A percentile compares a stretch with the other conserved stretches of the same genome.
Evolutionary conservation across 1,140 invertebrate species (phyloP).

Genomic region (Drosophila prosaltans): DNA sequence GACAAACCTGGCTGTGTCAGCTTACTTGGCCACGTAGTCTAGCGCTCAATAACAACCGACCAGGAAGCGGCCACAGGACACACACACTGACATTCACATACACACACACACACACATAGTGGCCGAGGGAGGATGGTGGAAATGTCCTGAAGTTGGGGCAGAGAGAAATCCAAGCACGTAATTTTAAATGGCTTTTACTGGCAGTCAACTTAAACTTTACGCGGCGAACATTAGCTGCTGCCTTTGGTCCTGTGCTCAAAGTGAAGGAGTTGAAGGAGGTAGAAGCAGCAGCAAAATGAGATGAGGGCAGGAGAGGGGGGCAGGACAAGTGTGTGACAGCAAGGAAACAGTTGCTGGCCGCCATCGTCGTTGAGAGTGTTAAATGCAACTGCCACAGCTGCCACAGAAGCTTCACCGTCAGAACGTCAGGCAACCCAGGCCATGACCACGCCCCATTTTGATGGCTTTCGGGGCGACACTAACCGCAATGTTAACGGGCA

Average conservation of each 20-base stretch:
- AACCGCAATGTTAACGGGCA: constrained; percentile 75
- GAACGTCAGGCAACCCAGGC: constrained; percentile 32
- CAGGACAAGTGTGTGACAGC: constrained; percentile 5
- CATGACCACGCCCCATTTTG: constrained; percentile 15
- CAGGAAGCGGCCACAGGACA: constrained; percentile 35
- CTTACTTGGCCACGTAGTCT: constrained; percentile 43
- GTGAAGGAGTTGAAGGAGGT: constrained; percentile 22
- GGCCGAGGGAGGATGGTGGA: background rate
- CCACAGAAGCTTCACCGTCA: constrained; percentile 44
- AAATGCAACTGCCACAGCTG: constrained; percentile 75
- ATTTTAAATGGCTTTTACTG: constrained; percentile 81
- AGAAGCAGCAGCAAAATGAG: background rate
- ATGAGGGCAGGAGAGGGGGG: background rate
- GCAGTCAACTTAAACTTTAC: constrained; percentile 79
- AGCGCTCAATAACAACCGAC: constrained; percentile 70
- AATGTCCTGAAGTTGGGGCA: background rate
- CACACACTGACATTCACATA: background rate
- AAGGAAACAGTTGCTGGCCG: constrained; percentile 36
- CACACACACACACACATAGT: background rate
- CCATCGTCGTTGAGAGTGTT: constrained; percentile 64
- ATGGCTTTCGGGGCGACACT: constrained; percentile 40
- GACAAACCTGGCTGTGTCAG: constrained; percentile 49
- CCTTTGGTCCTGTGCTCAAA: constrained; percentile 8
- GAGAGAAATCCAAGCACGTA: constrained; percentile 75
- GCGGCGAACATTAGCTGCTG: constrained; percentile 64